A percentile compares a stretch with the other conserved stretches of the same genome.
phyloP scores from a whole-genome alignment of 2,888 invertebrate species.

The Perizoma flavofasciatum region DNA sequence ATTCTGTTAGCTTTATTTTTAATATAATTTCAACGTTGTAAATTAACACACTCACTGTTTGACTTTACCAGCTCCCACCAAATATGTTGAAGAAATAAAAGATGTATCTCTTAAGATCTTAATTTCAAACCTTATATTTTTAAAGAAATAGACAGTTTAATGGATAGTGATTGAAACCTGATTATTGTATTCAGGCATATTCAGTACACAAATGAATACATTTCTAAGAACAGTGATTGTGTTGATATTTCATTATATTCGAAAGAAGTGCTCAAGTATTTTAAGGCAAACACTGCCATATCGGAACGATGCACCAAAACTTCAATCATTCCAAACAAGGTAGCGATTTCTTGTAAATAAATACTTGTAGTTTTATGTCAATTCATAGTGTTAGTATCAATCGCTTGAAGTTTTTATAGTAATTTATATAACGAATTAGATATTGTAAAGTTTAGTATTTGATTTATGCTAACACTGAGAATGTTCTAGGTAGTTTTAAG shows the following conservation, averaged over 20 bases:
- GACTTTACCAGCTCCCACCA: constrained; percentile 71
- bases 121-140: neutral
- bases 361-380: constrained; percentile 57
- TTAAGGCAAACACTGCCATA: constrained; percentile 78
- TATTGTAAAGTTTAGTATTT: constrained; percentile 35
- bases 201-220: constrained; percentile 23
- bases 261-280: constrained; percentile 80
- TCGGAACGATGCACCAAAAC: constrained; percentile 55
- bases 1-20: constrained; percentile 76
- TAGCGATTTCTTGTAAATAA: constrained; percentile 49
- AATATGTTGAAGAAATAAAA: constrained; percentile 49
- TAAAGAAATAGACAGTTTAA: neutral
- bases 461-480: constrained; percentile 54
- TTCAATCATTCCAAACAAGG: constrained; percentile 50
- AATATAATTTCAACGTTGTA: constrained; percentile 60
- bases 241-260: constrained; percentile 74
- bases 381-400: constrained; percentile 58
- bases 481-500: constrained; percentile 54
- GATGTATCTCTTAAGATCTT: too few relatives aligned
- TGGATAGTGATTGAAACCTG: neutral
- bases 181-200: constrained; percentile 7
- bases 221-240: constrained; percentile 77
- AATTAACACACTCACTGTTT: constrained; percentile 84
- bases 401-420: constrained; percentile 38
- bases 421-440: constrained; percentile 38